Evolutionary conservation across 2,113 vertebrate species (phyloP).

Genomic region (Acinonyx jubatus): DNA sequence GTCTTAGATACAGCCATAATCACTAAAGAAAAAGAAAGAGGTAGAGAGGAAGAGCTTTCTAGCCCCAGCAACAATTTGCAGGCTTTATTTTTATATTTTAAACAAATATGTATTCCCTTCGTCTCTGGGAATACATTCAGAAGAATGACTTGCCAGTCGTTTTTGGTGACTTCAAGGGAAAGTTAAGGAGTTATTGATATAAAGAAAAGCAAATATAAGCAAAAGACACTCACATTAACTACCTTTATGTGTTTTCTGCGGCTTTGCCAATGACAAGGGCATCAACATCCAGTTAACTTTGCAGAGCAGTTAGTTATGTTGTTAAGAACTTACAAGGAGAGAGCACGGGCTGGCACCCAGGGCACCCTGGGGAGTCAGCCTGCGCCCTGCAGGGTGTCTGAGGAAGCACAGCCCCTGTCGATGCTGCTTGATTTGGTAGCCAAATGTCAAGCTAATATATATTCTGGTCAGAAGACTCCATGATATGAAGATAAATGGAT

Average conservation of each 20-base stretch:
- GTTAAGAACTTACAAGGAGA: neutral
- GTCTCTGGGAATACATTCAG: conserved; percentile 51
- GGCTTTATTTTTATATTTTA: conserved; percentile 51
- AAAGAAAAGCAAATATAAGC: neutral
- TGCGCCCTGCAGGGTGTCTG: neutral
- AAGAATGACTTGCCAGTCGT: conserved; percentile 22
- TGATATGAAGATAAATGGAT: neutral
- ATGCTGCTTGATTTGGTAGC: neutral
- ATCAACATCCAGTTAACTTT: conserved; percentile 20
- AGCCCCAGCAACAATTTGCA: neutral
- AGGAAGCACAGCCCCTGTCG: neutral
- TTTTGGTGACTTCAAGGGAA: conserved; percentile 33
- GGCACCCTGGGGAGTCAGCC: neutral
- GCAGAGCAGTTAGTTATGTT: conserved; percentile 19
- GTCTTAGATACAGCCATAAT: conserved; percentile 1
- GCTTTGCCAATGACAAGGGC: neutral
- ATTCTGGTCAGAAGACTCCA: neutral
- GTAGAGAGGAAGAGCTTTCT: neutral
- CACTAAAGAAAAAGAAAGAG: neutral
- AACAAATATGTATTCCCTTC: conserved; percentile 20
- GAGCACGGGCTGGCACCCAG: neutral
- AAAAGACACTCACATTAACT: neutral
- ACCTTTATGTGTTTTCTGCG: conserved; percentile 19
- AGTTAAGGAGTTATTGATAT: conserved; percentile 50
- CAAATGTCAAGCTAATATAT: conserved; percentile 40